Base-by-base conservation (phyloP, 1,140 invertebrate species). In the Lethrus apterus region DNA sequence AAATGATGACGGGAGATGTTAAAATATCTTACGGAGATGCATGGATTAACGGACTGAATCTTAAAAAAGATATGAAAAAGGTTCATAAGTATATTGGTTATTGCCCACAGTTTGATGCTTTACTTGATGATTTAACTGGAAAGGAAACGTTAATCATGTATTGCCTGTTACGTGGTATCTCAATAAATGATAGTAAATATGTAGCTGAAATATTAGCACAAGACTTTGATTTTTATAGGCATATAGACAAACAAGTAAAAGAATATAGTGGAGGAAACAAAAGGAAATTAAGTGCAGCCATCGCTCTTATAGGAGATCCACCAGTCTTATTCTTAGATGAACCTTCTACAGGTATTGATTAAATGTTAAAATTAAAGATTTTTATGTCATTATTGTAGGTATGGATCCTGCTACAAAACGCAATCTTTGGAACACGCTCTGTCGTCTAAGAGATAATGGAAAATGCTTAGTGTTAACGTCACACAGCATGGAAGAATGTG, bases 221-320 rank as follows among this genome's bases (percentile, higher is more conserved):
- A 9, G 63, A 68, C 5, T 65, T 76, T n/a, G 71, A 73, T 29
- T 76, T 75, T 54, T 51, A 55, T 9, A 66, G 70, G 36, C 72
- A 77, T 60, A 52, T 77, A 3, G 66, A 77, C 44, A 77, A 76
- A 46, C 52, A 70, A 62, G 73, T 79, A 14, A 67, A 66, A 51
- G 74, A 70, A 65, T 86, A 84, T 58, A 94, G 89, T 62, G 91
- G 91, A 8, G 95, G 94, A 0, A 98, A 96, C 55, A 96, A 94
- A 64, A 76, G 94, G 30, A 96, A 98, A 66, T 69, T 99, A 17
- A 95, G 89, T 53, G 91, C 93, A 29, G 93, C 93, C 0, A 80
- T 99, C 34, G 86, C 94, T 5, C 67, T 97, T 18, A 76, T 96
- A 26, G 92, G 90, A n/a, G 83, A 93, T 70, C 88, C 91, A 3